These are phyloP conservation scores for Agonopterix heracliana DNA, from an alignment of 2,888 invertebrate species.

Conservation along the genomic window DNA sequence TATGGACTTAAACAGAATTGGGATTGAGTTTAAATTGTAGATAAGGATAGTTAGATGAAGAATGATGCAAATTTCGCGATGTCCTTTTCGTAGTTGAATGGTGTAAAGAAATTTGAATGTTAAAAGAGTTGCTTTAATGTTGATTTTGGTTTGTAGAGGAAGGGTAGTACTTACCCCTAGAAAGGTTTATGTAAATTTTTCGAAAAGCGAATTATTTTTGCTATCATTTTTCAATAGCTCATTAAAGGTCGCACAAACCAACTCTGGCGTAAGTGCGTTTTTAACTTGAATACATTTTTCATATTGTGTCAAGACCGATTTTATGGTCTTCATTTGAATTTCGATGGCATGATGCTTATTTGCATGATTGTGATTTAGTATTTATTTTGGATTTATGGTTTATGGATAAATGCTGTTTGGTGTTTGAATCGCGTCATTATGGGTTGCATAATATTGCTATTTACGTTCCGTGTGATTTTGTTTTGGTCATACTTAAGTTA, in stretches of 20 bases:
- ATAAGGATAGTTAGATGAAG: constrained; percentile 16
- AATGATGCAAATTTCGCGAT: constrained; percentile 28
- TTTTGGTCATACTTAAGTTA: no score
- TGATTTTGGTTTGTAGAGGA: constrained; percentile 34
- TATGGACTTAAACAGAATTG: constrained; percentile 16
- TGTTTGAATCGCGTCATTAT: constrained; percentile 9
- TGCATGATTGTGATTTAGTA: constrained; percentile 73
- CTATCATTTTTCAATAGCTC: constrained; percentile 76
- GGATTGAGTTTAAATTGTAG: constrained; percentile 16
- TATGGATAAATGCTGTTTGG: constrained; percentile 4
- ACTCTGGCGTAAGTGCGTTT: constrained; percentile 61
- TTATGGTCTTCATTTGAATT: constrained; percentile 69
- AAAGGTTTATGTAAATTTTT: constrained; percentile 66
- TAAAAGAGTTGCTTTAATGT: constrained; percentile 13
- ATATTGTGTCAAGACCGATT: constrained; percentile 65
- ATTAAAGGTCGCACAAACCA: constrained; percentile 54
- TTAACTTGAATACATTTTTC: constrained; percentile 40
- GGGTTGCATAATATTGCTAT: constrained; percentile 2
- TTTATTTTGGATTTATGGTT: constrained; percentile 54
- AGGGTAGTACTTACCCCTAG: constrained; percentile 42
- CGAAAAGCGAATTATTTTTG: constrained; percentile 62
- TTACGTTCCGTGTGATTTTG: background rate
- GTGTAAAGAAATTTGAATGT: constrained; percentile 10
- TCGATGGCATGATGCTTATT: constrained; percentile 57
- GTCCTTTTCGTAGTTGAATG: constrained; percentile 31